Base-by-base conservation (phyloP, 2,888 invertebrate species). In the Prosapia bicincta region DNA sequence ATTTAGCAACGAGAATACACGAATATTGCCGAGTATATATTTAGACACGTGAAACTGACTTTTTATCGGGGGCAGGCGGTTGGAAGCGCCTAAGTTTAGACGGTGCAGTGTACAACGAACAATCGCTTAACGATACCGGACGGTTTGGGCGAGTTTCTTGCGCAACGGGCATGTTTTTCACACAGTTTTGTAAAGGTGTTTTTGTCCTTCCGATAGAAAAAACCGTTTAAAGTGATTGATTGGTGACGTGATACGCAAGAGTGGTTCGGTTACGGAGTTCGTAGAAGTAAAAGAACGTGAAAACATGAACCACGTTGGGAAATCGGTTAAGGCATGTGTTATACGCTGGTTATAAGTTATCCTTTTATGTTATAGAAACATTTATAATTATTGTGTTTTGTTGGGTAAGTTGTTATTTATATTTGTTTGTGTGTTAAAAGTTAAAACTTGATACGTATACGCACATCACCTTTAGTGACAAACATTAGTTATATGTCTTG, bases 41-140 rank as follows among this genome's bases (percentile, higher is more conserved):
- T 74, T 74, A 74, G 74, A 43, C 74, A 65, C 74, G 74, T 74
- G 74, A 69, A 74, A 74, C 74, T 43, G 69, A 74, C 65, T 74
- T 54, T 54, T 74, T 74, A 74, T 74, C 74, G 74, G 74, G 74
- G 69, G 69, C 74, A 74, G 69, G 69, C 69, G 32, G 74, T 69
- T 69, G 38, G 68, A 54, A 54, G 69, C 54, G 26, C 74, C 74
- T 74, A 74, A 69, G 74, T 74, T 74, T 74, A 74, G 74, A 74
- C 65, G 54, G 69, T 69, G 54, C 54, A 54, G 54, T 54, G 3
- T 65, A 30, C 74, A 74, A 66, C 65, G 26, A 32, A 32, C 69
- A 24, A 69, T 24, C 68, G 26, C 69, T 38, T 68, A 43, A 5
- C 54, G 43, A 69, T 74, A 54, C 69, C 20, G 26, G 28, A 68